These are phyloP conservation scores for Eueides isabella DNA, from an alignment of 1,140 invertebrate species.

Conservation along the genomic window DNA sequence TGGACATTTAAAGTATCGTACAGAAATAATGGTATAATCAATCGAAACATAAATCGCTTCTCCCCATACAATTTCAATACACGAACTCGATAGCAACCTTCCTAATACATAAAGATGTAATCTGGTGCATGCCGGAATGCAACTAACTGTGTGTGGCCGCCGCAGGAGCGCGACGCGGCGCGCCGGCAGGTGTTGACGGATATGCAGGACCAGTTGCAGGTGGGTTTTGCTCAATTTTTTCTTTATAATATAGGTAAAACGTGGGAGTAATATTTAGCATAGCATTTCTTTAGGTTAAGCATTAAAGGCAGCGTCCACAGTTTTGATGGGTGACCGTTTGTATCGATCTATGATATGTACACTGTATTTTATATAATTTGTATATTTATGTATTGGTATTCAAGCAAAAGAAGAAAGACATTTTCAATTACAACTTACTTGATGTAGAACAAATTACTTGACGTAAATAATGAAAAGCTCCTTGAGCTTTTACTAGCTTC, in stretches of 20 bases:
- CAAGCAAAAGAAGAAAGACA: too few relatives aligned
- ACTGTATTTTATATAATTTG: too few relatives aligned
- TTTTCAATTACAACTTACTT: too few relatives aligned
- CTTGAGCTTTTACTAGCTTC: too few relatives aligned
- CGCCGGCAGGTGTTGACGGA: constrained; percentile 56
- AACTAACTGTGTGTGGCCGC: constrained; percentile 66
- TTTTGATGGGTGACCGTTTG: background rate
- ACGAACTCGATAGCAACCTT: background rate
- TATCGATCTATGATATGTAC: too few relatives aligned
- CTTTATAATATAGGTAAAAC: background rate
- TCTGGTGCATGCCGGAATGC: constrained; percentile 47
- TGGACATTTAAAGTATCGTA: too few relatives aligned
- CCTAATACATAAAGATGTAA: constrained; percentile 12
- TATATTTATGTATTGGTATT: too few relatives aligned
- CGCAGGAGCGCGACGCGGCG: constrained; percentile 39
- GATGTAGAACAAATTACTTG: too few relatives aligned
- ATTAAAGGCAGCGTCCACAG: background rate
- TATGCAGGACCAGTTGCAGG: constrained; percentile 68
- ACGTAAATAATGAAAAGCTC: too few relatives aligned
- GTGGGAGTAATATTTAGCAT: background rate
- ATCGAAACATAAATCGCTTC: background rate
- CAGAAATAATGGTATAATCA: background rate
- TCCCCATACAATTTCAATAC: background rate
- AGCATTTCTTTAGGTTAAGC: background rate
- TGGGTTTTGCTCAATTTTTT: constrained; percentile 34